These are phyloP conservation scores for Pachycephala philippinensis DNA, from an alignment of 2,113 vertebrate genomes.

Conservation along the genomic window DNA sequence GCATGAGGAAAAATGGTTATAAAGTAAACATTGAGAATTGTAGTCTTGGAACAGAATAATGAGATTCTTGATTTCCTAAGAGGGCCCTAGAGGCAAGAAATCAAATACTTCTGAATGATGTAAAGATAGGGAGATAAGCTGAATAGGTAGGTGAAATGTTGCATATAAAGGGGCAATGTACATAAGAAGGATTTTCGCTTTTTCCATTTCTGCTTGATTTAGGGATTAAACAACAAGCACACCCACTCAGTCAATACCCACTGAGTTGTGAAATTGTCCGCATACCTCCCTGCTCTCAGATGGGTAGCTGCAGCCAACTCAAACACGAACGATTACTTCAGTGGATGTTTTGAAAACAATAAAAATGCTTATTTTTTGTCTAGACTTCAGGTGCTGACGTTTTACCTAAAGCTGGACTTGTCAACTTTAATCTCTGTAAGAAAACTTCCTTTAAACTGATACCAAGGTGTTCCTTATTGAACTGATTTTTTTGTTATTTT, in stretches of 20 bases:
- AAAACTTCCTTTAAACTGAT: background rate
- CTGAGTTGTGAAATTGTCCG: background rate
- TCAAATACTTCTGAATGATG: background rate
- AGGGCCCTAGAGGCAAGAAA: background rate
- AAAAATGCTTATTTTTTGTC: background rate
- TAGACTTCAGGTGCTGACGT: background rate
- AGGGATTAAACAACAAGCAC: background rate
- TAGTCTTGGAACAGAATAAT: background rate
- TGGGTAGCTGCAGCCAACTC: background rate
- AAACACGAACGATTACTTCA: rapidly evolving
- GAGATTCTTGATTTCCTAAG: background rate
- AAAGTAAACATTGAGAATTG: background rate
- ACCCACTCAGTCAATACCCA: background rate
- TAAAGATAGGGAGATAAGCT: background rate
- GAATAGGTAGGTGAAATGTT: background rate
- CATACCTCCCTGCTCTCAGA: background rate
- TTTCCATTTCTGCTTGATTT: background rate
- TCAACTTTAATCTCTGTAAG: background rate
- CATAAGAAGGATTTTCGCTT: background rate
- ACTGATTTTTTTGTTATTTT: background rate
- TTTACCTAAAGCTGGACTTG: background rate
- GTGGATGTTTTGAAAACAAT: background rate
- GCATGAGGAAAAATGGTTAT: background rate
- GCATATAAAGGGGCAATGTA: background rate
- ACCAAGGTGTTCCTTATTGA: background rate